Percentiles rank a stretch among this genome's conserved stretches.
Evolutionary conservation across 2,113 vertebrate species (phyloP).

Genomic region (Cichladusa arquata): DNA sequence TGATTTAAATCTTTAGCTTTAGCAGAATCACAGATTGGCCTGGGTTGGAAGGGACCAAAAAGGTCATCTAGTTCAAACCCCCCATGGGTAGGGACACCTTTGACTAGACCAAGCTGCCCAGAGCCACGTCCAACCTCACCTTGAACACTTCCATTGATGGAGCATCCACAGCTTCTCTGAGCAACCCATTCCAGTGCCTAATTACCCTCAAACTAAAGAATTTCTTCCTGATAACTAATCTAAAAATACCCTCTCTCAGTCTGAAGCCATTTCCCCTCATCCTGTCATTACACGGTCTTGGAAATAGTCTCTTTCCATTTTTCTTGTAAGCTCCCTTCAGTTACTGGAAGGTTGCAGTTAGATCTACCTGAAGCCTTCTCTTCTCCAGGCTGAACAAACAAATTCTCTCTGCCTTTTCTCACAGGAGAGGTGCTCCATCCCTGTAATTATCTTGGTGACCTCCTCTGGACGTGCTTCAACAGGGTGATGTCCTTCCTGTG

Average conservation of each 20-base stretch:
- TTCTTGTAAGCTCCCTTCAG: neutral
- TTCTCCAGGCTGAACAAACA: neutral
- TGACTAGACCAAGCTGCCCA: too few relatives aligned
- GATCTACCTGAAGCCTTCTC: neutral
- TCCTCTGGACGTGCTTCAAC: too few relatives aligned
- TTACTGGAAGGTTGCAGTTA: fast-evolving
- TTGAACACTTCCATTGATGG: neutral
- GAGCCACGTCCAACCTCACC: neutral
- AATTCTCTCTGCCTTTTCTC: neutral
- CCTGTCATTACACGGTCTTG: neutral
- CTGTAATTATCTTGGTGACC: neutral
- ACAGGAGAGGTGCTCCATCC: neutral
- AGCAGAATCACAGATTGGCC: neutral
- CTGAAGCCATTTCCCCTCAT: neutral
- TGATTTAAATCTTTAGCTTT: neutral
- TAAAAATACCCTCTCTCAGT: neutral
- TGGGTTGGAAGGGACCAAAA: neutral
- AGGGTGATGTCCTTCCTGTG: neutral
- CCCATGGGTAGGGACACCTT: neutral
- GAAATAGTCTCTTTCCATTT: neutral
- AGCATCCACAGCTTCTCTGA: neutral
- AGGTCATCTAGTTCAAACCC: neutral
- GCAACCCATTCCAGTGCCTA: fast-evolving
- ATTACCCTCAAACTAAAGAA: neutral
- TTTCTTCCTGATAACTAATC: neutral